Conservation (phyloP, 2,888 invertebrate genomes). For the Syritta pipiens region DNA sequence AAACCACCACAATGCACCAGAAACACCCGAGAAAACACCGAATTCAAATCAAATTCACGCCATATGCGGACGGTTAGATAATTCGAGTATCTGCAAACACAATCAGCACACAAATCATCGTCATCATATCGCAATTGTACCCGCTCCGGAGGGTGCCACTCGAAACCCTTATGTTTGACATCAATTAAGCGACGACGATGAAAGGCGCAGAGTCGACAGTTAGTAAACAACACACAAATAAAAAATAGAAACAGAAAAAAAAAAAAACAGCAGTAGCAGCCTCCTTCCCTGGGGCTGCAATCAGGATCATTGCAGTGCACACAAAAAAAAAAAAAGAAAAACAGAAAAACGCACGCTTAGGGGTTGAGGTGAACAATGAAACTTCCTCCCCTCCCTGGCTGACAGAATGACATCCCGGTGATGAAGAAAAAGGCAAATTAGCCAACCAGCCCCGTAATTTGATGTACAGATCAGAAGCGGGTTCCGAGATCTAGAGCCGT, state of each 20-base stretch:
- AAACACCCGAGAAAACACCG: too few relatives aligned
- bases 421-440: slow-evolving; percentile 68
- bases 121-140: background rate
- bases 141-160: slow-evolving; percentile 36
- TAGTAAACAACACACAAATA: slow-evolving; percentile 62
- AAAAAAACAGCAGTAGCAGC: background rate
- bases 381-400: background rate
- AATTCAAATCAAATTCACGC: slow-evolving; percentile 58
- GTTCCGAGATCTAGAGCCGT: background rate
- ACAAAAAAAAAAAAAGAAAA: slow-evolving; percentile 1
- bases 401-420: slow-evolving; percentile 24
- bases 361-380: slow-evolving; percentile 42
- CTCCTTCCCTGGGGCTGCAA: slow-evolving; percentile 13
- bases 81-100: slow-evolving; percentile 45
- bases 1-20: too few relatives aligned
- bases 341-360: slow-evolving; percentile 6
- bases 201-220: slow-evolving; percentile 58
- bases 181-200: slow-evolving; percentile 53
- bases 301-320: slow-evolving; percentile 25
- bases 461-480: slow-evolving; percentile 30
- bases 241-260: slow-evolving; percentile 31
- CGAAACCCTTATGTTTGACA: slow-evolving; percentile 42
- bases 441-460: slow-evolving; percentile 67
- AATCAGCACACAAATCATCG: slow-evolving; percentile 21
- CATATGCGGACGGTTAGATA: slow-evolving; percentile 44